Base-by-base conservation (phyloP, 2,888 invertebrate species). In the Sarcophaga rosellei region DNA sequence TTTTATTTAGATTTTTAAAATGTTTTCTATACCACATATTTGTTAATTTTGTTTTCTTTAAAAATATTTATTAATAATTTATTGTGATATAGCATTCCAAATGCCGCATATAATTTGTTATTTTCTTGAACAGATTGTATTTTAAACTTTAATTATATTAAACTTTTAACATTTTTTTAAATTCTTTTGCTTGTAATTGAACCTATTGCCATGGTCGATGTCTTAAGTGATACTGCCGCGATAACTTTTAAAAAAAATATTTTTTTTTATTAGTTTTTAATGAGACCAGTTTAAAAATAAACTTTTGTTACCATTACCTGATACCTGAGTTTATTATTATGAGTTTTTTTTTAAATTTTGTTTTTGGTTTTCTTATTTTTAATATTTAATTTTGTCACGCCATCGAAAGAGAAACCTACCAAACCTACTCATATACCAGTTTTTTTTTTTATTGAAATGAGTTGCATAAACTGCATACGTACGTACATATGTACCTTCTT, bases 381-480 rank as follows among this genome's bases (percentile, higher is more conserved):
- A 2, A n/a, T 81, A 81, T 84, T 78, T 72, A 72, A 81, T 75
- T 81, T 78, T 78, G 86, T 86, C 86, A 86, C 86, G 86, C 44
- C n/a, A 80, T 75, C 57, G 8, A 66, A 10, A 45, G 17, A 35
- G 35, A 35, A 35, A 35, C 8, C 2, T 8, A 35, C 35, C 35
- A 35, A 35, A 35, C 35, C 35, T 35, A 35, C 35, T 10, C 35
- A 10, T 35, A 35, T 35, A 35, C 35, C 35, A 35, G 35, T 35
- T 35, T 35, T 35, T 25, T 23, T 25, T 25, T 35, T 35, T 35
- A 35, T 35, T 35, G 6, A 35, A 35, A 35, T 35, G 35, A 35
- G 35, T 35, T 35, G 35, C 35, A 35, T 35, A 35, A 35, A 35
- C 35, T 35, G 35, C 35, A 35, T 6, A 35, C 35, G 35, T 35